Base-by-base conservation (phyloP, 2,888 invertebrate genomes). In the Spodoptera littoralis region DNA sequence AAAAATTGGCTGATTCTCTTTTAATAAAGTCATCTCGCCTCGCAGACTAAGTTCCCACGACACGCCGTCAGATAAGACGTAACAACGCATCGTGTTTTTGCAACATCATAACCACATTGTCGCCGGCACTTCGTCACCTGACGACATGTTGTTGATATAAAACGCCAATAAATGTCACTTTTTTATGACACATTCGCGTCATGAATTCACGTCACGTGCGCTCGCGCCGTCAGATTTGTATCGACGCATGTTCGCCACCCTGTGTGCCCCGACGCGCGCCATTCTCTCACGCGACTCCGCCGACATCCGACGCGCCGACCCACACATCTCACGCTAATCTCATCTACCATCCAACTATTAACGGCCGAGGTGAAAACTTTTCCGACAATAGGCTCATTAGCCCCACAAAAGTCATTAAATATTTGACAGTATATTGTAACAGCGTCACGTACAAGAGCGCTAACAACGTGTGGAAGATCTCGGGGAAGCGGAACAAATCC, bases 101-200 rank as follows among this genome's bases (percentile, higher is more conserved):
- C 93, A 90, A 87, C 84, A 86, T 92, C 90, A 91, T 89, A 90
- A 91, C 84, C 84, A 88, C 86, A 87, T 85, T 87, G 89, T 88
- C 82, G 88, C 82, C 88, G 87, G 76, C 85, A 83, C 87, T 86
- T 78, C 85, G 88, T 91, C 92, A 92, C 89, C 89, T 90, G 90
- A 78, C 75, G 84, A 87, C 92, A 91, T 92, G 90, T 90, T 87
- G 91, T 91, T 93, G 92, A 91, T 92, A 93, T 94, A 93, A 94
- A 93, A 91, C 86, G 90, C 92, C 92, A 93, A 93, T 94, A 93
- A 94, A 93, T 90, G 94, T 93, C 94, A 93, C 92, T 92, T 93
- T 93, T 94, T 94, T 94, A 93, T 93, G 92, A 92, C 86, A 84
- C 88, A 81, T 84, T 84, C 86, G 84, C 85, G 82, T 86, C 80